phyloP scores from a whole-genome alignment of 2,888 invertebrate genomes.

The Synergus umbraculus region DNA sequence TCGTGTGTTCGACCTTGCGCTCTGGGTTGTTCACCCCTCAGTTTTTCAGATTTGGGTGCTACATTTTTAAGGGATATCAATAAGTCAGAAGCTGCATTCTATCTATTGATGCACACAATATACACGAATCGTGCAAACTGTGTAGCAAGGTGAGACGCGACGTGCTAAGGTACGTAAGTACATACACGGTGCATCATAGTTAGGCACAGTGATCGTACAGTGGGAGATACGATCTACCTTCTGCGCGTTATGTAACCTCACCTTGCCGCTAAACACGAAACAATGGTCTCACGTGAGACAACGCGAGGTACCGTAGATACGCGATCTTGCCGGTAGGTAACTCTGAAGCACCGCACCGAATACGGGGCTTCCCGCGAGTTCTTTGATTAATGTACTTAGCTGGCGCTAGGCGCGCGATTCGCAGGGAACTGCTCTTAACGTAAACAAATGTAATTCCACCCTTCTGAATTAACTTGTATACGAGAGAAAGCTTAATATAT shows the following conservation, averaged over 20 bases:
- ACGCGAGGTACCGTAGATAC: conserved; percentile 66
- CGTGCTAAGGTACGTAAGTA: conserved; percentile 60
- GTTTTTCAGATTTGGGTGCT: neutral
- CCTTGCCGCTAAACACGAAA: conserved; percentile 73
- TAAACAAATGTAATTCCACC: conserved; percentile 13
- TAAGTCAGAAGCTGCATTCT: neutral
- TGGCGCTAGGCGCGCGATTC: conserved; percentile 38
- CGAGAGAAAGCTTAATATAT: neutral
- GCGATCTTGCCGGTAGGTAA: conserved; percentile 60
- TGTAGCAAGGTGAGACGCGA: conserved; percentile 40
- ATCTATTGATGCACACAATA: neutral
- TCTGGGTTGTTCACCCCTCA: neutral
- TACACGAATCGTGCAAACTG: conserved; percentile 4
- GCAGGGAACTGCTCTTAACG: neutral
- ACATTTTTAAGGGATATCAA: neutral
- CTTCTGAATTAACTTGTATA: neutral
- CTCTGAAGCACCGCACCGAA: conserved; percentile 59
- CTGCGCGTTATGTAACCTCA: conserved; percentile 72
- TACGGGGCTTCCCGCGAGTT: conserved; percentile 53
- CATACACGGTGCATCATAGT: conserved; percentile 61
- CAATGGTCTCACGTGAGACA: conserved; percentile 72
- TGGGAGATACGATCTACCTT: conserved; percentile 65
- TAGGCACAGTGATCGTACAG: conserved; percentile 63
- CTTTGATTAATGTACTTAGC: conserved; percentile 54
- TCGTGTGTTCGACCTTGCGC: conserved; percentile 1